Percentiles rank a stretch among this genome's conserved stretches.
Conservation (phyloP, 2,797 vertebrate species). For the Lepilemur ruficaudatus region DNA sequence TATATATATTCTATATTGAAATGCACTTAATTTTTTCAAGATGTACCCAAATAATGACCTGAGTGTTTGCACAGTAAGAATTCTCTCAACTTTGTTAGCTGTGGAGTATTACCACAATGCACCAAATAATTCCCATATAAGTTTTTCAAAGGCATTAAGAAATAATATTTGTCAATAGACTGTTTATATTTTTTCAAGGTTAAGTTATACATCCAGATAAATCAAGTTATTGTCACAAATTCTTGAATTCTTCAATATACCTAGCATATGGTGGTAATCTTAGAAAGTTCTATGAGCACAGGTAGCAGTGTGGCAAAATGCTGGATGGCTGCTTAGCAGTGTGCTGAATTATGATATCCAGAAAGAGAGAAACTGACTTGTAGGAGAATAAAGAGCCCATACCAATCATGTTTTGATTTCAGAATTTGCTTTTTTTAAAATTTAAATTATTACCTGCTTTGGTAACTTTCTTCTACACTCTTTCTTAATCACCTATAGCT, state of each 20-base stretch:
- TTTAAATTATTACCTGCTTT: background rate
- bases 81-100: background rate
- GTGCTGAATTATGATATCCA: background rate
- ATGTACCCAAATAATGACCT: background rate
- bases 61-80: slow-evolving; percentile 11
- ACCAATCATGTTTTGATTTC: background rate
- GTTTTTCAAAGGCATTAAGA: background rate
- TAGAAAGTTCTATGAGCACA: background rate
- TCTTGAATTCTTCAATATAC: background rate
- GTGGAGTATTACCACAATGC: background rate
- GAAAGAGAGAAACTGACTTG: background rate
- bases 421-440: background rate
- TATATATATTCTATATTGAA: background rate
- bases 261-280: background rate
- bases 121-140: background rate
- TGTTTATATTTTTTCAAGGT: background rate
- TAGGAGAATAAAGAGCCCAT: background rate
- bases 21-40: background rate
- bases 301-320: background rate
- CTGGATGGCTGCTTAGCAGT: background rate
- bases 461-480: background rate
- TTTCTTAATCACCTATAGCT: background rate
- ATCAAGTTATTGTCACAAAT: background rate
- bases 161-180: background rate
- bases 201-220: background rate